Evolutionary conservation across 2,113 vertebrate species (phyloP), one percentile per base, ranked within the genome.

Genomic region (Sorex fumeus): DNA sequence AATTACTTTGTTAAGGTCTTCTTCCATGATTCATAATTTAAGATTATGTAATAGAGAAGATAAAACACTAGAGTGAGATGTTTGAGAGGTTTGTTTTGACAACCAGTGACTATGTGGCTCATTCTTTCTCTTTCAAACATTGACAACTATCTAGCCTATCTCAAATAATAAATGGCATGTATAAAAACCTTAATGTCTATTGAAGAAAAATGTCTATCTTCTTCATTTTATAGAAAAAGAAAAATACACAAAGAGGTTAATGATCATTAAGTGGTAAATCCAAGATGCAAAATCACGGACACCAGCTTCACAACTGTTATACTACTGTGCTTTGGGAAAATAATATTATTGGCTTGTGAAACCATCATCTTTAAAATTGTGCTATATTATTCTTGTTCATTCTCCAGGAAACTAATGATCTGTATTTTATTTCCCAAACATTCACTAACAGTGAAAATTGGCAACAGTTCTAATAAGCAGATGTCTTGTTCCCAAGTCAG

Each of bases 401-500:
- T 88, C 64, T 64, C 87, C 78, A 40, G 43, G 76, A 74, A 91
- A 32, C 16, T 18, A 77, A 43, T 75, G 30, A 32, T 30, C 75
- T 81, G 47, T n/a, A 89, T 95, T 88, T 40, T 8, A 86, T 75
- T 88, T 87, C 70, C 57, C 43, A 28, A 47, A 40, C 64, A 47
- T 85, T 64, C 32, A 19, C 62, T 43, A 81, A 25, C 45, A 82
- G 43, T 74, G 79, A 69, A 76, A 27, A 69, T 69, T 88, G 80
- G 92, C 70, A 83, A 18, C 57, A 53, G 0, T 70, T 92, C 66
- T 72, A 18, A 77, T 64, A 6, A 74, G 32, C 79, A 91, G 74
- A 82, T 88, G 87, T 60, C 83, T 84, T 95, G 78, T 60, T 87
- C 86, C 69, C 53, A 78, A 83, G 69, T 84, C 45, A 53, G 78